Percentiles rank a stretch among this genome's conserved stretches.
These are phyloP conservation scores for Eulemur rubriventer DNA, from an alignment of 2,797 vertebrate genomes.

Conservation along the genomic window DNA sequence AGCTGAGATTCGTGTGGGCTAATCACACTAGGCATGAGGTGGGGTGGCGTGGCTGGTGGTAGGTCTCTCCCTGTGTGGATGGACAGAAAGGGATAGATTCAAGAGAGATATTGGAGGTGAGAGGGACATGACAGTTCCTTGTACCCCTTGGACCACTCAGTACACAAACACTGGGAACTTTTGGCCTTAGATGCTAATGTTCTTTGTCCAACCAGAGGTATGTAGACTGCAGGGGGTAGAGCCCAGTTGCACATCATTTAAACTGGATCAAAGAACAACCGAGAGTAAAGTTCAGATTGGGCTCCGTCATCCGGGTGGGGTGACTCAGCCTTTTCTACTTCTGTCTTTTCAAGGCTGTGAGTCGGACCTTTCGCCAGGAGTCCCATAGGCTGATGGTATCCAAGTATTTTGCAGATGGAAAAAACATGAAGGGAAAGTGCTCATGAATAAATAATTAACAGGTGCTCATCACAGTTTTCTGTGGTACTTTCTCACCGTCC, in stretches of 20 bases:
- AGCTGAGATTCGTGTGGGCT: not conserved
- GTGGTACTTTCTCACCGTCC: not conserved
- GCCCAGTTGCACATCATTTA: not conserved
- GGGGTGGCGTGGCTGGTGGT: not conserved
- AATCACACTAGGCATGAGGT: not conserved
- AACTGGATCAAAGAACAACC: not conserved
- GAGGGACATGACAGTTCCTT: not conserved
- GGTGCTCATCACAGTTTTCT: not conserved
- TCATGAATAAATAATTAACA: constrained; percentile 35
- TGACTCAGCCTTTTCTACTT: not conserved
- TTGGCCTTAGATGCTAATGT: not conserved
- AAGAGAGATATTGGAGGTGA: not conserved
- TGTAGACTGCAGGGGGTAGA: not conserved
- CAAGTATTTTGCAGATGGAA: not conserved
- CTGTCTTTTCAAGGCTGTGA: not conserved
- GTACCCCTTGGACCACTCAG: not conserved
- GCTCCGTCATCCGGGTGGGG: not conserved
- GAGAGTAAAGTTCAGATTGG: not conserved
- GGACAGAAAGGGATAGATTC: not conserved
- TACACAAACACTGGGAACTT: not conserved
- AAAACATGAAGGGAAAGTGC: not conserved
- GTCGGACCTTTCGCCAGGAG: not conserved
- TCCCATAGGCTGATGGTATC: not conserved
- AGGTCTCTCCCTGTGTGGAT: not conserved
- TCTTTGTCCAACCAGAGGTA: not conserved